Base-by-base conservation (phyloP, 53 echinoderm and acorn worm species). In the Actinopyga echinites region DNA sequence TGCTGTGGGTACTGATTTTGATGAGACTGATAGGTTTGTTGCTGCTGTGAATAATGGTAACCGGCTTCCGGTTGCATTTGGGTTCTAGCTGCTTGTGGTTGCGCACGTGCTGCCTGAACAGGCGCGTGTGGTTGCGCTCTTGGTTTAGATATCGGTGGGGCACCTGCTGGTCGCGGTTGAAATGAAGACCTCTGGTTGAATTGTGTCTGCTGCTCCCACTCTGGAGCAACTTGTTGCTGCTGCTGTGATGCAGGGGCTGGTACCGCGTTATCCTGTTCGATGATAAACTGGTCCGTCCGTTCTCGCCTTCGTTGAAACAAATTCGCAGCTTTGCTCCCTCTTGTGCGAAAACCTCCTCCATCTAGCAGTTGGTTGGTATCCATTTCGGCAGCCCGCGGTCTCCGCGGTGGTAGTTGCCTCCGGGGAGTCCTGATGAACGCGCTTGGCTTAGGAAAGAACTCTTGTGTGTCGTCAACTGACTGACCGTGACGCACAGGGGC, bases 341-440 rank as follows among this genome's bases (percentile, higher is more conserved):
- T 32, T 37, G 34, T 37, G n/a, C 34, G 23, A 28, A 77, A 77
- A 45, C 62, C 62, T 7, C 32, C n/a, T 38, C 63, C 81, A 10
- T 61, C 81, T 69, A 69, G 3, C 69, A 62, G 62, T 62, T 62
- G n/a, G 62, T 62, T 62, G 62, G 12, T 54, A 4, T 54, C 77
- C 77, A 77, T 55, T 25, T 55, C 49, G 15, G 77, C 55, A 21
- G 77, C 32, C 20, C 29, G 44, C 21, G 44, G 77, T 30, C 56
- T 29, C 54, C 77, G 44, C 17, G 77, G 77, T 4, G 56, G 77
- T 26, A 77, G 1, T 38, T 59, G 81, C 20, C 81, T 59, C 7
- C 81, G 60, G 4, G 60, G 81, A 33, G 81, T 36, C 43, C 44
- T 80, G 60, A 80, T 80, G 36, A 80, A 80, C 61, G 81, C 81